phyloP scores from a whole-genome alignment of 2,113 vertebrate species.

The Lampris incognitus region DNA sequence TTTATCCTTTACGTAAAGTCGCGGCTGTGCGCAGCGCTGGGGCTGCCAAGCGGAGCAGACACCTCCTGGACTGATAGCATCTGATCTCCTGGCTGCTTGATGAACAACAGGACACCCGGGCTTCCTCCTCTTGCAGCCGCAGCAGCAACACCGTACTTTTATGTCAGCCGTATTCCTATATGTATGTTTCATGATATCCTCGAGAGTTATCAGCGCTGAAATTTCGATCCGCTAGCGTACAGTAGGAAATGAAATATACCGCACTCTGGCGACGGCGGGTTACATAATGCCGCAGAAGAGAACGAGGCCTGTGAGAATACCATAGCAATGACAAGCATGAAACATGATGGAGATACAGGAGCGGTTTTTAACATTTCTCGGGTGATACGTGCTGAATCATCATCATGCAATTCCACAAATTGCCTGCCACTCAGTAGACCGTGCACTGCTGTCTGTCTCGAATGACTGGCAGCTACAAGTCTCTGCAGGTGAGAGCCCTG shows the following conservation, averaged over 20 bases:
- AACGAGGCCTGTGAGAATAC: slow-evolving; percentile 36
- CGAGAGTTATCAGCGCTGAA: no score
- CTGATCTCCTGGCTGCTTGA: slow-evolving; percentile 75
- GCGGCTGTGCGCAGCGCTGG: slow-evolving; percentile 46
- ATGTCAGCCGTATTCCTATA: no score
- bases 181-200: no score
- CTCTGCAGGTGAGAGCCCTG: slow-evolving; percentile 24
- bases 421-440: background rate
- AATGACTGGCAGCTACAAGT: slow-evolving; percentile 45
- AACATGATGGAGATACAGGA: background rate
- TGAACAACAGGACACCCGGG: slow-evolving; percentile 72
- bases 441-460: background rate
- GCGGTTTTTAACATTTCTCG: slow-evolving; percentile 5
- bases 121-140: slow-evolving; percentile 62
- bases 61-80: slow-evolving; percentile 79
- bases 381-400: slow-evolving; percentile 11
- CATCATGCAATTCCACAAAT: slow-evolving; percentile 24
- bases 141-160: slow-evolving; percentile 42
- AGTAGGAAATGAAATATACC: no score
- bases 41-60: slow-evolving; percentile 61
- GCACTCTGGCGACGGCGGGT: background rate
- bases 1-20: slow-evolving; percentile 81
- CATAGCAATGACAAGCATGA: slow-evolving; percentile 28
- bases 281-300: slow-evolving; percentile 34
- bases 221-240: no score